Evolutionary conservation across 2,113 vertebrate genomes (phyloP).

Genomic region (Camarhynchus parvulus): DNA sequence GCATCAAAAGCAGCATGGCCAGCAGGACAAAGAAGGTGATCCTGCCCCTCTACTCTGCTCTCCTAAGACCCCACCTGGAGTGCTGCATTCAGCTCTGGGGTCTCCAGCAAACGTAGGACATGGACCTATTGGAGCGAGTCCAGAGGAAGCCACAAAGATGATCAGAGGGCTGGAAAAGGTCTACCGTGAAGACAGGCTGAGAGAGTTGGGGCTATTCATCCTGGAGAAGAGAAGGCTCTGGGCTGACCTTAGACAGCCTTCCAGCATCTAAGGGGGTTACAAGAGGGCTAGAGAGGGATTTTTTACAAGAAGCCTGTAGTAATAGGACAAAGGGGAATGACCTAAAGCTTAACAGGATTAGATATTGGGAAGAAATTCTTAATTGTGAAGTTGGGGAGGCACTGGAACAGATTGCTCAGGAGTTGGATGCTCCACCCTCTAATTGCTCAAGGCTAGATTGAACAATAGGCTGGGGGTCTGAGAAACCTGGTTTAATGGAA

Average conservation of each 20-base stretch:
- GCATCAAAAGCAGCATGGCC: not conserved
- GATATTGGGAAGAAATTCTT: not conserved
- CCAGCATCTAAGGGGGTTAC: not conserved
- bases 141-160: fast-evolving
- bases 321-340: not conserved
- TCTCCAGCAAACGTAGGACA: fast-evolving
- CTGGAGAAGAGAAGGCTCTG: not conserved
- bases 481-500: not conserved
- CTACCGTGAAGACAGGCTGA: not conserved
- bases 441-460: not conserved
- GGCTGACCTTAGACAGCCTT: not conserved
- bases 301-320: not conserved
- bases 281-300: no score
- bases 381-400: not conserved
- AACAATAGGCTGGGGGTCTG: not conserved
- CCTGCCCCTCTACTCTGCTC: not conserved
- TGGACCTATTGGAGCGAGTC: fast-evolving
- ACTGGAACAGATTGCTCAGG: not conserved
- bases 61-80: not conserved
- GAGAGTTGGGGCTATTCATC: not conserved
- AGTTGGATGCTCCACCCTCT: not conserved
- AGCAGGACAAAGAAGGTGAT: not conserved
- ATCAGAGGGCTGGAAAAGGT: not conserved
- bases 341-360: not conserved
- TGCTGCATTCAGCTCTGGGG: no score